Evolutionary conservation across 2,113 vertebrate genomes (phyloP), one percentile per base, ranked within the genome.

Genomic region (Carassius carassius): DNA sequence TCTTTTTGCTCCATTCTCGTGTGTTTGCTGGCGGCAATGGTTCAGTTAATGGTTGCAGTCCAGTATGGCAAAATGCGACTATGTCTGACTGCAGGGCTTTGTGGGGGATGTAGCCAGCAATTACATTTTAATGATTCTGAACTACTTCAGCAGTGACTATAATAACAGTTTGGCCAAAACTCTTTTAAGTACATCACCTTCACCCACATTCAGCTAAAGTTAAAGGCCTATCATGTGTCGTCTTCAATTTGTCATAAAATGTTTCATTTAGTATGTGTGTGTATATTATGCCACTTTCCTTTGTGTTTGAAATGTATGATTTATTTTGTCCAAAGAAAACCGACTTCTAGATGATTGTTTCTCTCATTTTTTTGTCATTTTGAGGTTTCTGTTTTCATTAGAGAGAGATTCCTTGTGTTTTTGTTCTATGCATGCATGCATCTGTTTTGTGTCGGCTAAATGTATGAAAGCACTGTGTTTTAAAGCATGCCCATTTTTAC

Each of bases 81-180:
- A 11, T 63, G 58, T 80, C 37, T 80, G 58, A 80, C 78, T 80
- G 58, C 78, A 63, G 78, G 78, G 58, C 29, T 47, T 80, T 47
- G 60, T 65, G 35, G 60, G 29, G 41, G 60, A 65, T 80, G 47
- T 49, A 47, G 60, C 12, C 16, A 25, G 16, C 37, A 65, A 49
- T 65, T 65, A 65, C 23, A 29, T 80, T 80, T 63, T 65, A 37
- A 47, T 80, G 21, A 29, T 65, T 65, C n/a, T 80, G 25, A 80
- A 78, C 35, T 80, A 1, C 78, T 80, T 41, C 37, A 47, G 32
- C 44, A 19, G 35, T 62, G 56, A 80, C 44, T 76, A 49, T 17
- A 76, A 76, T 76, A 76, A 32, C 25, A 54, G 25, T 32, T 76
- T 76, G 23, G 16, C 7, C 58, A 47, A 25, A 44, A 65, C 58